These are phyloP conservation scores for Orthosia incerta DNA, from an alignment of 2,888 invertebrate genomes.

Conservation along the genomic window DNA sequence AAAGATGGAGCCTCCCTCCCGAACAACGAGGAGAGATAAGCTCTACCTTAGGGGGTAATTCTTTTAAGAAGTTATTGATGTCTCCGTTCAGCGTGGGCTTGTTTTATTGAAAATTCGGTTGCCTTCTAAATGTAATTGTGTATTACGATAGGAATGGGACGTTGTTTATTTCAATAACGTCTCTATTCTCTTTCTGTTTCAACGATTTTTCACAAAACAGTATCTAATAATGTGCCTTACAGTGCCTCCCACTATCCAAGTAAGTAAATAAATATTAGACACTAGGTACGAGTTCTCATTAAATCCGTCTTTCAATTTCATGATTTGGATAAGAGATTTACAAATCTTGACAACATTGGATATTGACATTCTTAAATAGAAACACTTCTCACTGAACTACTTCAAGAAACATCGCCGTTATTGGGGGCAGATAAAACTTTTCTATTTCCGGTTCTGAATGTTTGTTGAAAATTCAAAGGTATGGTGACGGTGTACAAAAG, in stretches of 20 bases:
- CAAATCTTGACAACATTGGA: neutral
- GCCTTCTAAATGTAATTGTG: constrained; percentile 72
- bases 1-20: constrained; percentile 60
- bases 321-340: neutral
- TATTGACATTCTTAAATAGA: constrained; percentile 3
- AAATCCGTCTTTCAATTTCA: neutral
- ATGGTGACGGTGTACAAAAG: constrained; percentile 18
- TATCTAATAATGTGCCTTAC: constrained; percentile 1
- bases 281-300: neutral
- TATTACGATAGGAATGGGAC: constrained; percentile 32
- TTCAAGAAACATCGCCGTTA: neutral
- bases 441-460: constrained; percentile 5
- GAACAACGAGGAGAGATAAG: constrained; percentile 62
- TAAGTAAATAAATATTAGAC: neutral
- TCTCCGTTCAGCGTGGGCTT: constrained; percentile 70
- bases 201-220: constrained; percentile 35
- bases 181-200: constrained; percentile 50
- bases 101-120: constrained; percentile 73
- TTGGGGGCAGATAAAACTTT: neutral
- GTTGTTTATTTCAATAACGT: constrained; percentile 45
- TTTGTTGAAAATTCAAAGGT: constrained; percentile 12
- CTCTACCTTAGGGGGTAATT: constrained; percentile 66
- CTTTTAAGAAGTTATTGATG: constrained; percentile 76
- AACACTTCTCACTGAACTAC: neutral
- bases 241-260: constrained; percentile 4